phyloP scores from a whole-genome alignment of 2,797 vertebrate genomes.

The Petrocephalus sullivani region DNA sequence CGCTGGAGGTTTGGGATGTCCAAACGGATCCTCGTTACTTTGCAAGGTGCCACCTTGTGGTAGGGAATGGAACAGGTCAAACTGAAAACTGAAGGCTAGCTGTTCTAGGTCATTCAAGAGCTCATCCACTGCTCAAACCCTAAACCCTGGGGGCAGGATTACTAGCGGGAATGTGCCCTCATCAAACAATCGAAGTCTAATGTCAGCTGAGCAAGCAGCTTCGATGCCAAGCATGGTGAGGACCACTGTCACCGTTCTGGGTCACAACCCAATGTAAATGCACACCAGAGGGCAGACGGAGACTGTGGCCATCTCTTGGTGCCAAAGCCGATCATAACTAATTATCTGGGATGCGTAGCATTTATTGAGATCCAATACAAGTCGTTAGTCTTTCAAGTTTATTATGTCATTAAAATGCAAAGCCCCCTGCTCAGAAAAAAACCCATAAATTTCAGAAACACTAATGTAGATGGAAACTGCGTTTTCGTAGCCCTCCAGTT shows the following conservation, averaged over 20 bases:
- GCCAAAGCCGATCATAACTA: constrained; percentile 37
- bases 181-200: not conserved
- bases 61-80: not conserved
- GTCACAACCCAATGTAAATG: not conserved
- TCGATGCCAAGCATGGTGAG: not conserved
- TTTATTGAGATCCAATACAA: constrained; percentile 37
- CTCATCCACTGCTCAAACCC: not conserved
- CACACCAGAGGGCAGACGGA: not conserved
- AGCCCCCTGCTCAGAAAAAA: constrained; percentile 35
- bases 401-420: constrained; percentile 45
- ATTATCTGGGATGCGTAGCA: constrained; percentile 45
- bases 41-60: not conserved
- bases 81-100: not conserved
- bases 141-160: not conserved
- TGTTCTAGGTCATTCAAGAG: not conserved
- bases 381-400: constrained; percentile 39
- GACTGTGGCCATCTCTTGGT: constrained; percentile 6
- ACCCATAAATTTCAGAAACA: constrained; percentile 22
- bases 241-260: not conserved
- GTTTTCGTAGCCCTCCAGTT: constrained; percentile 36
- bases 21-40: not conserved
- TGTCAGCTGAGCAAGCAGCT: not conserved
- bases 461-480: constrained; percentile 31
- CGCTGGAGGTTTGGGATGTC: not conserved
- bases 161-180: not conserved